These are phyloP conservation scores for Zeus faber DNA, from an alignment of 2,113 vertebrate genomes.

Conservation along the genomic window DNA sequence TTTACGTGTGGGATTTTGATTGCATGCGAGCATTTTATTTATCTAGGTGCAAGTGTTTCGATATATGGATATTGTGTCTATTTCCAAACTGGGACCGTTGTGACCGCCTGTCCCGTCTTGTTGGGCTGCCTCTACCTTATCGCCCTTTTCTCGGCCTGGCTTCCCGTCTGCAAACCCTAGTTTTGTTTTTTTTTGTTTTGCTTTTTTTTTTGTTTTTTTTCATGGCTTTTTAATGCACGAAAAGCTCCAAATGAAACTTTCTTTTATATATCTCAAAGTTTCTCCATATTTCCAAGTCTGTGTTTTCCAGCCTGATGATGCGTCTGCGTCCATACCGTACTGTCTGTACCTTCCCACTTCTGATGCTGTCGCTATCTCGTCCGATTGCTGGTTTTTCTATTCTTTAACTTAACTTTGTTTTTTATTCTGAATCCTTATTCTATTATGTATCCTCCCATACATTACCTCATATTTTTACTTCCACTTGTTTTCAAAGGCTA, in stretches of 20 bases:
- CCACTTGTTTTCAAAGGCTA: background rate
- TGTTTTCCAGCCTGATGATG: background rate
- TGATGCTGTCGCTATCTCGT: no score
- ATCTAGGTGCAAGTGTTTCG: no score
- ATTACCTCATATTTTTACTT: constrained; percentile 28
- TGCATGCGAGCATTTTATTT: no score
- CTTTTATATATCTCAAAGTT: background rate
- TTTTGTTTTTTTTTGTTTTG: background rate
- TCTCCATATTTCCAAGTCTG: background rate
- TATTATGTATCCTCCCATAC: constrained; percentile 25
- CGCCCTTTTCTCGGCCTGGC: no score
- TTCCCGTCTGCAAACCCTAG: constrained; percentile 4
- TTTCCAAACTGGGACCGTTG: no score
- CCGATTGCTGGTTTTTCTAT: no score
- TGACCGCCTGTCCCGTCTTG: no score
- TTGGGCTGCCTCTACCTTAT: no score
- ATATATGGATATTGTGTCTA: no score
- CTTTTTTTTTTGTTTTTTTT: no score
- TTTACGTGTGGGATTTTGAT: no score
- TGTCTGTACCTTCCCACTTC: background rate
- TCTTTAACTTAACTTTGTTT: constrained; percentile 23
- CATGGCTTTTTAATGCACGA: constrained; percentile 11
- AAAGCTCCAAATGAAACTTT: background rate
- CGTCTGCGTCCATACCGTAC: background rate
- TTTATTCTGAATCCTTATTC: constrained; percentile 5